Evolutionary conservation across 2,113 vertebrate genomes (phyloP), one percentile per base, ranked within the genome.

Genomic region (Edolisoma coerulescens): DNA sequence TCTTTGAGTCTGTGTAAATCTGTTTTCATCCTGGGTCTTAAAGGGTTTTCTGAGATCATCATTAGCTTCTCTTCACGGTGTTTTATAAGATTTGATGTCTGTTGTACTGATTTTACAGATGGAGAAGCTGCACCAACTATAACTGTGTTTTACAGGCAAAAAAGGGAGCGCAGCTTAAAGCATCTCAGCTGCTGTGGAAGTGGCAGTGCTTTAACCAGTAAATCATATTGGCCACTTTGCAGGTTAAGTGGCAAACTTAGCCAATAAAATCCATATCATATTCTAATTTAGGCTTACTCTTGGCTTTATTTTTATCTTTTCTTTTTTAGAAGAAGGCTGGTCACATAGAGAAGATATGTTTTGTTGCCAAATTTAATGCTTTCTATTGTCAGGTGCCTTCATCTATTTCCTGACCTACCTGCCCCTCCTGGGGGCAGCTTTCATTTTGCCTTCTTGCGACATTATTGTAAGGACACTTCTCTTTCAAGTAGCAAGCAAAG

Each of bases 1-100:
- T 84, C 80, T 84, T 71, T 63, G 80, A 89, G 64, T 92, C 88
- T 90, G 63, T 73, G 63, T 90, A 95, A 92, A 90, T 95, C 86
- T 93, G 71, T 87, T 87, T 96, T 95, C 80, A 88, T 95, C 87
- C 78, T 69, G 23, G 71, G 70, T 88, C 82, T 95, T 96, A 91
- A 91, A 95, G 15, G 84, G 81, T 70, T 93, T 96, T 94, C 82
- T 63, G 67, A 96, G 90, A 94, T 83, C 67, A 80, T 91, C 78
- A 87, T 95, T 96, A 95, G 63, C 70, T 90, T 94, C 95, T 87
- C 45, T 89, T 93, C 68, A 41, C 0, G 12, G 71, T 67, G 27
- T 80, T 88, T 95, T 92, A 32, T 77, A 44, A 95, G 79, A 90
- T 86, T 83, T 90, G 84, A 47, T 91, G 63, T 7, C 3, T 63